phyloP scores from a whole-genome alignment of 2,797 vertebrate species.

The Hypotaenidia philippensis region DNA sequence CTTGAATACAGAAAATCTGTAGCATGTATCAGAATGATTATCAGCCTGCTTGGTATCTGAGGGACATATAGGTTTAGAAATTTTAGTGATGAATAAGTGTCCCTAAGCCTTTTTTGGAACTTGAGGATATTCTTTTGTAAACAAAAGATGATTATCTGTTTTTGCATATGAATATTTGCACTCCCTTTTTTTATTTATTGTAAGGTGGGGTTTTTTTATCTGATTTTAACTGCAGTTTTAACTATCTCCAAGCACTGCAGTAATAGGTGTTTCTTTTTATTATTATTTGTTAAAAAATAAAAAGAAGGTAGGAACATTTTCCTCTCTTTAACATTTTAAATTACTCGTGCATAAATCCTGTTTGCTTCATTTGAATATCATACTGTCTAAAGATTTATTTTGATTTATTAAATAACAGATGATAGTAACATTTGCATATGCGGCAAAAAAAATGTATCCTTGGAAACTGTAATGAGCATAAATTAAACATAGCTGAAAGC shows the following conservation, averaged over 20 bases:
- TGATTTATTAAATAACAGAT: constrained; percentile 35
- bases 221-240: neutral
- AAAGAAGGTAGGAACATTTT: neutral
- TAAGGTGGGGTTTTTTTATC: neutral
- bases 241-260: neutral
- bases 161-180: neutral
- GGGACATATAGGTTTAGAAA: neutral
- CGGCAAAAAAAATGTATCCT: constrained; percentile 21
- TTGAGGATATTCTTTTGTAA: neutral
- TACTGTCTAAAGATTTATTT: constrained; percentile 3
- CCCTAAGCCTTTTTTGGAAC: neutral
- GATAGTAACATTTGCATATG: neutral
- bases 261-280: neutral
- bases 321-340: neutral
- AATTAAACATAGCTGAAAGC: neutral
- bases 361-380: neutral
- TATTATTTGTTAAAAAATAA: neutral
- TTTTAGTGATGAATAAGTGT: neutral
- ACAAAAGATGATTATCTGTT: neutral
- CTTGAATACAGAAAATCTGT: neutral
- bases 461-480: constrained; percentile 17
- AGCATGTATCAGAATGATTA: neutral
- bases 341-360: neutral
- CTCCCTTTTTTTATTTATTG: neutral
- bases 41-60: neutral